A percentile compares a stretch with the other conserved stretches of the same genome.
These are phyloP conservation scores for Mormyrus lacerda DNA, from an alignment of 2,113 vertebrate species.

Conservation along the genomic window DNA sequence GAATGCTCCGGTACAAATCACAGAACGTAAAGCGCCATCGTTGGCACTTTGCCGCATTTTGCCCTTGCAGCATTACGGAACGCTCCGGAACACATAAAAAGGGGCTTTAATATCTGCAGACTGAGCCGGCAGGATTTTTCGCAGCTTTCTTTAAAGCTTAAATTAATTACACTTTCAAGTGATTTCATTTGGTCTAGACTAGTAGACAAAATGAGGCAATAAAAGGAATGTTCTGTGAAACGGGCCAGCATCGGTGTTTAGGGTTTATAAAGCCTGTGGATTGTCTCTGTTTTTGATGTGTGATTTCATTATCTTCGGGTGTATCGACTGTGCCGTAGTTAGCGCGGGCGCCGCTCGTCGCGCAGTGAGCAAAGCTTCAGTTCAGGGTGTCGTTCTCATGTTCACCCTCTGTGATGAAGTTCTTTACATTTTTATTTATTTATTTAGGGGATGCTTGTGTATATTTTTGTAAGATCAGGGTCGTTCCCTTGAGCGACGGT, in stretches of 20 bases:
- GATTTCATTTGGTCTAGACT: conserved; percentile 8
- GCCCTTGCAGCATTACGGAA: neutral
- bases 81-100: neutral
- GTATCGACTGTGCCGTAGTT: neutral
- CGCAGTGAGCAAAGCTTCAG: neutral
- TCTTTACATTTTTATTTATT: neutral
- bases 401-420: neutral
- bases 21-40: neutral
- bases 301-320: neutral
- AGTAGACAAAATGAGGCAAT: conserved; percentile 2
- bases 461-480: neutral
- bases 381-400: neutral
- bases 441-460: neutral
- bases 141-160: conserved; percentile 3
- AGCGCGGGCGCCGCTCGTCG: neutral
- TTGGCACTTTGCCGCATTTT: neutral
- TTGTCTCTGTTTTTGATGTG: neutral
- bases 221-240: neutral
- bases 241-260: neutral
- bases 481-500: neutral
- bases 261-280: neutral
- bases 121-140: neutral
- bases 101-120: neutral
- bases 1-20: neutral
- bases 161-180: conserved; percentile 10